These are phyloP conservation scores for Zaprionus taronus DNA, from an alignment of 1,140 invertebrate genomes.

Conservation along the genomic window DNA sequence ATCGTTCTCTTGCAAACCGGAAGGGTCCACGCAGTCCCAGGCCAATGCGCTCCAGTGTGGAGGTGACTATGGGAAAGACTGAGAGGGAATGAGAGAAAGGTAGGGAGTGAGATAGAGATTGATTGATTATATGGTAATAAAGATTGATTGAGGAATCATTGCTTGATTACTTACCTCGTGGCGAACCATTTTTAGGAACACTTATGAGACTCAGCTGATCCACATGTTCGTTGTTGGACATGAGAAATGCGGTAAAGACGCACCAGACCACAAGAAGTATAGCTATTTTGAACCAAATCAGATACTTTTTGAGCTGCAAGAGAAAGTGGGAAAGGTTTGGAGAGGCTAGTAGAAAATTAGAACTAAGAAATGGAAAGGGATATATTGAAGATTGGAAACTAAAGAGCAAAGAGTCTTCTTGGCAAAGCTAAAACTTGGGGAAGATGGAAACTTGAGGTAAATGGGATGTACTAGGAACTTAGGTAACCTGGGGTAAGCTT, in stretches of 20 bases:
- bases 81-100: too few relatives aligned
- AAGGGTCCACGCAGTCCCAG: conserved; percentile 62
- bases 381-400: too few relatives aligned
- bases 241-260: conserved; percentile 88
- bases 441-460: neutral
- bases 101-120: neutral
- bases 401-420: too few relatives aligned
- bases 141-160: neutral
- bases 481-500: too few relatives aligned
- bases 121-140: too few relatives aligned
- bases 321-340: neutral
- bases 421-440: too few relatives aligned
- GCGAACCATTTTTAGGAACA: conserved; percentile 84
- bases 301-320: conserved; percentile 67
- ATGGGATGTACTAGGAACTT: neutral
- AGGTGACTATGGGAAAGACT: conserved; percentile 68
- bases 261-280: conserved; percentile 86
- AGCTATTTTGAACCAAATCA: conserved; percentile 84
- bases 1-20: conserved; percentile 74
- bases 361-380: neutral
- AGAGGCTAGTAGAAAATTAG: neutral
- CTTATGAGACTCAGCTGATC: conserved; percentile 87
- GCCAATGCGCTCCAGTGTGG: conserved; percentile 61
- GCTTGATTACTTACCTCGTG: conserved; percentile 51
- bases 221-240: conserved; percentile 88